Evolutionary conservation across 2,888 invertebrate genomes (phyloP).

Genomic region (Scaptomyza cyrtandrae): DNA sequence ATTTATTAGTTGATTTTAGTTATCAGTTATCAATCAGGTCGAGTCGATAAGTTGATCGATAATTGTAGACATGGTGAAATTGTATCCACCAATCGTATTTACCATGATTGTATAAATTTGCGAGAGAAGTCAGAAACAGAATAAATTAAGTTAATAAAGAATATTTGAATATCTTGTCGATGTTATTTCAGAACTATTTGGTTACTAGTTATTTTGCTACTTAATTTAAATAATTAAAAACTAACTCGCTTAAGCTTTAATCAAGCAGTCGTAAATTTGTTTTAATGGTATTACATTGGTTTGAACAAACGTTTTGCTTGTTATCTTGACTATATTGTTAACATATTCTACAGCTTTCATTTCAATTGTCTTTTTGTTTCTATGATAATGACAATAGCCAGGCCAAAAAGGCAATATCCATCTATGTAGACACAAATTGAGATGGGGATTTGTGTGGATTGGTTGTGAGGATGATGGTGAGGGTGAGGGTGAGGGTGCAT

Average conservation of each 20-base stretch:
- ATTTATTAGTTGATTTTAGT: too few species aligned
- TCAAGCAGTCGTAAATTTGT: not conserved
- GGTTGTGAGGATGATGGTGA: too few species aligned
- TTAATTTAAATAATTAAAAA: not conserved
- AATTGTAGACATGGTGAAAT: too few species aligned
- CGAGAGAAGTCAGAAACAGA: too few species aligned
- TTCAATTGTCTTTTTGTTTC: constrained; percentile 35
- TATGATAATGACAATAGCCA: constrained; percentile 9
- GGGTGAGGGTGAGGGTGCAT: constrained; percentile 22
- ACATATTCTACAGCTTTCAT: constrained; percentile 15
- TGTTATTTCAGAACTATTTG: too few species aligned
- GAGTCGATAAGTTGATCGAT: too few species aligned
- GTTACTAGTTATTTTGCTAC: too few species aligned
- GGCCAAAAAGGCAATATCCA: not conserved
- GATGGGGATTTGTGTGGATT: constrained; percentile 2
- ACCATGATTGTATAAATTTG: too few species aligned
- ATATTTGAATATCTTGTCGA: too few species aligned
- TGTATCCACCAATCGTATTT: too few species aligned
- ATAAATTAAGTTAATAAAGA: too few species aligned
- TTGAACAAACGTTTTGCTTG: not conserved
- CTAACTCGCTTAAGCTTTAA: not conserved
- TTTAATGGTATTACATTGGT: not conserved
- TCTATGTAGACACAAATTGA: constrained; percentile 1
- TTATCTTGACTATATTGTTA: constrained; percentile 18
- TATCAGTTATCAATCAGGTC: too few species aligned